These are phyloP conservation scores for Apodemia arnacis DNA, from an alignment of 2,888 invertebrate species.

Conservation along the genomic window DNA sequence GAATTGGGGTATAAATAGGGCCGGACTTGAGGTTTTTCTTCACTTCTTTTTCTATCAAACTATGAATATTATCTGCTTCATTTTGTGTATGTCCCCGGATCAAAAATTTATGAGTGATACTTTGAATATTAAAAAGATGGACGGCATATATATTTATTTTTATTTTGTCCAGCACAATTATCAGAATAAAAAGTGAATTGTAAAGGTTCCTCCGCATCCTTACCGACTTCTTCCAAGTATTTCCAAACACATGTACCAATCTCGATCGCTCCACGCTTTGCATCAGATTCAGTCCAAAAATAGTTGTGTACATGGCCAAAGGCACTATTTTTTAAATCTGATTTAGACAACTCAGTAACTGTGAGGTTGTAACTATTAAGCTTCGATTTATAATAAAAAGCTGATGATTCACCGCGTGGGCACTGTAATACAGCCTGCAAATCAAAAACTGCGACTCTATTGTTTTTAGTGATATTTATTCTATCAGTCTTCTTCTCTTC, in stretches of 20 bases:
- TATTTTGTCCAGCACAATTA: conserved; percentile 7
- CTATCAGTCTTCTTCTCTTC: neutral
- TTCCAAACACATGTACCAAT: neutral
- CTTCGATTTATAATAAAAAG: conserved; percentile 1
- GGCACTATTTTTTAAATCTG: neutral
- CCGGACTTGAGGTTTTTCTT: conserved; percentile 51
- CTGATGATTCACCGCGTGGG: neutral
- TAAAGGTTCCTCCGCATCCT: too few relatives aligned
- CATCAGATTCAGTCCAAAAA: neutral
- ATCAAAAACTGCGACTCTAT: neutral
- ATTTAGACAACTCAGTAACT: neutral
- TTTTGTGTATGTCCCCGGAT: conserved; percentile 44
- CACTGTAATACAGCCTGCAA: neutral
- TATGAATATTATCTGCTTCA: conserved; percentile 44
- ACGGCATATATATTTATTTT: conserved; percentile 32
- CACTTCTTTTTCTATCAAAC: conserved; percentile 50
- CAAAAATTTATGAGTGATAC: conserved; percentile 67
- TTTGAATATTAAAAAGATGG: conserved; percentile 48
- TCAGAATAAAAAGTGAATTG: neutral
- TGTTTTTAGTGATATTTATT: neutral
- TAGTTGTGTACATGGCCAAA: neutral
- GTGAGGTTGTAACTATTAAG: neutral
- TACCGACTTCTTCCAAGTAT: too few relatives aligned
- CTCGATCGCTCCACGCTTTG: neutral
- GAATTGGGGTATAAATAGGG: conserved; percentile 57